Base-by-base conservation (phyloP, 2,797 vertebrate species). In the Tiaroga cobitis region DNA sequence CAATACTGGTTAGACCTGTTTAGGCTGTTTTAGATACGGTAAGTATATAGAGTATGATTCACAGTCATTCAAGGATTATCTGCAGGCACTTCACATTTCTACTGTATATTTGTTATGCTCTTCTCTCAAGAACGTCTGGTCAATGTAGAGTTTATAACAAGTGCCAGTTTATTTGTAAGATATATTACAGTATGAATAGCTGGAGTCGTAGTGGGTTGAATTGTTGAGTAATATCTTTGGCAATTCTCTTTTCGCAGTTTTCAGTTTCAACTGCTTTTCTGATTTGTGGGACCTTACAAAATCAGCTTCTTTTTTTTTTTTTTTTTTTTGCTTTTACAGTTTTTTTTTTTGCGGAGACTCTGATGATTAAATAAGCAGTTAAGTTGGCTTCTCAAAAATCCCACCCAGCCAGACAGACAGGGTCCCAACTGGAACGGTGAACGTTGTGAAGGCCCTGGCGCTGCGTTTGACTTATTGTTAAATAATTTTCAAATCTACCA, bases 331-430 rank as follows among this genome's bases (percentile, higher is more conserved):
- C 13, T 82, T 56, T 41, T 11, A 56, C 9, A 18, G 21, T 16
- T 56, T 56, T 56, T 24, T 32, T 80, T 72, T 76, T 54, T 67
- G 46, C 26, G 15, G 39, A 51, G 61, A 51, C 84, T 16, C 81
- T 54, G 70, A 69, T 70, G 77, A 82, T 87, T 86, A 79, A 86
- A 87, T 87, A 83, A 87, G 81, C 49, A 74, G 56, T 75, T 74
- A 29, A 77, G 79, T 76, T 86, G 72, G 68, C 72, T 85, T 85
- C 65, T 81, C 46, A 21, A 80, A 77, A 37, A 79, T 67, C 79
- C 70, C 77, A 63, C 81, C 84, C 77, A 86, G 54, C 65, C 80
- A 70, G 67, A 15, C 34, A 59, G 65, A 79, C 83, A 70, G 56
- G 21, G n/a, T 83, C 80, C 75, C 63, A 4, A 49, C 75, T 77